Evolutionary conservation across 2,888 invertebrate species (phyloP).

Genomic region (Panzeria rudis): DNA sequence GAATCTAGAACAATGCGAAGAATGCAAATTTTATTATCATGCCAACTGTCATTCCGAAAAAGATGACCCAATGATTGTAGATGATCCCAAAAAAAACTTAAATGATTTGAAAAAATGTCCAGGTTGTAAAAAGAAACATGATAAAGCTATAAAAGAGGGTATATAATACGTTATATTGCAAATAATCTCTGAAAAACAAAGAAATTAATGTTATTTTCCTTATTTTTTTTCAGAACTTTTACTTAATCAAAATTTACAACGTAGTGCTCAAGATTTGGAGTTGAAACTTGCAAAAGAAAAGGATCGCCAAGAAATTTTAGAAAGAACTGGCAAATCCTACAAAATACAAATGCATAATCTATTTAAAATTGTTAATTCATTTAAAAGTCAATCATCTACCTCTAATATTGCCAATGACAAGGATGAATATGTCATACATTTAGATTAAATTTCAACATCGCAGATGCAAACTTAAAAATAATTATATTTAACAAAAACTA

Average conservation of each 20-base stretch:
- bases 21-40: constrained; percentile 76
- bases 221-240: constrained; percentile 53
- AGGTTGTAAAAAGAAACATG: constrained; percentile 69
- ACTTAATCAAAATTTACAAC: constrained; percentile 67
- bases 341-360: constrained; percentile 77
- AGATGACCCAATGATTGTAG: constrained; percentile 58
- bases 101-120: constrained; percentile 71
- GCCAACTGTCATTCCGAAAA: constrained; percentile 75
- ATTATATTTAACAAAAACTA: constrained; percentile 8
- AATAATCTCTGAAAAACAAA: background rate
- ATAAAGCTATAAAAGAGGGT: constrained; percentile 71
- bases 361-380: constrained; percentile 76
- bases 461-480: background rate
- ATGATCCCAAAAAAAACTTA: constrained; percentile 37
- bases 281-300: constrained; percentile 73
- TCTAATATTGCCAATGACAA: constrained; percentile 12
- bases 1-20: constrained; percentile 75
- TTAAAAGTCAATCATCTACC: constrained; percentile 71
- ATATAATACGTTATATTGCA: background rate
- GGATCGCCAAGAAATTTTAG: constrained; percentile 74
- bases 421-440: constrained; percentile 45
- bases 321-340: constrained; percentile 74
- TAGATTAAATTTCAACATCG: constrained; percentile 38
- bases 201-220: constrained; percentile 24
- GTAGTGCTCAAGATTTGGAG: constrained; percentile 74